Evolutionary conservation across 2,113 vertebrate genomes (phyloP), one percentile per base, ranked within the genome.

Genomic region (Butorides virescens): DNA sequence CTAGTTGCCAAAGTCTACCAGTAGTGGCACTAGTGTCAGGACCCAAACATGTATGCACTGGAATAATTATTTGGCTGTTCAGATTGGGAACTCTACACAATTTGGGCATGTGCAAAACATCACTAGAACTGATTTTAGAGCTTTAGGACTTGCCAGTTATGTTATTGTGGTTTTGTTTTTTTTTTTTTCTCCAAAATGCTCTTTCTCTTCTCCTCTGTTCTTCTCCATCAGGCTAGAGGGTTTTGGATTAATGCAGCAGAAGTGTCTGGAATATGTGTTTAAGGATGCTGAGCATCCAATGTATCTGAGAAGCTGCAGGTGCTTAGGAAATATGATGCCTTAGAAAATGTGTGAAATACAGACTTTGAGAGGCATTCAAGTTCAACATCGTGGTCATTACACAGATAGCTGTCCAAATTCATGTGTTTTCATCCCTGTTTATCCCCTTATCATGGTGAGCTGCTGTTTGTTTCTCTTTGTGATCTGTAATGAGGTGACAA

Each of bases 11-110:
- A 74, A 66, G 34, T 56, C 63, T 80, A 37, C 21, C 53, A 61
- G 19, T 32, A 75, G 44, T 39, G 37, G n/a, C 11, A 88, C 21
- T 15, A 36, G 36, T 44, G 70, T 21, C 50, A 90, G 20, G 29
- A 88, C n/a, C 36, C 23, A 58, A 53, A 34, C 0, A 0, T 27
- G 2, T 52, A 14, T 55, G 44, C 11, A 50, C 15, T 47, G 25
- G 37, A 71, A 72, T 61, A 86, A 42, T 70, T 3, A 36, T 89
- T 68, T 65, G 49, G 10, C 30, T 49, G 9, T 72, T 83, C 47
- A 86, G 34, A 59, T 17, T 65, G 68, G 59, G n/a, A 77, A 19
- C 27, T 20, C 46, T 42, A n/a, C 50, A 85, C 55, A 84, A 72
- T 91, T 9, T 67, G 25, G 13, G 18, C 22, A 59, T 20, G 10